Base-by-base conservation (phyloP, 2,113 vertebrate species). In the Chascanopsetta lugubris region DNA sequence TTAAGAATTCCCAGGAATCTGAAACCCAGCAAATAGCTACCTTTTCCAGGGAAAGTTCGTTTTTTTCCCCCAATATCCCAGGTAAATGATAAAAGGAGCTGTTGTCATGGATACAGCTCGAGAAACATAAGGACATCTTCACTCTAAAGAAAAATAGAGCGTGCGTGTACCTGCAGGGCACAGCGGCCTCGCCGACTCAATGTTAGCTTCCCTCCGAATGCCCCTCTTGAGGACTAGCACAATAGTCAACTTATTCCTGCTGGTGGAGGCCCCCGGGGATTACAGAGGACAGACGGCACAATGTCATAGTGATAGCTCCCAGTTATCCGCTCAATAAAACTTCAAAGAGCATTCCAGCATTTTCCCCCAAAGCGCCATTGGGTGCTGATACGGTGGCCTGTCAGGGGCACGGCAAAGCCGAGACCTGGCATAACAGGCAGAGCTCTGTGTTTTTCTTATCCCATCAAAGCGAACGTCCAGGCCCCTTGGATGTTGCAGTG, bases 271-370 rank as follows among this genome's bases (percentile, higher is more conserved):
- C 57, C n/a, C 42, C 5, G 3, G 67, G 81, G 74, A 74, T 86
- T 82, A 85, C 64, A 70, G 50, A 63, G 77, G 77, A 83, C 72
- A 70, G 63, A 64, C 81, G 54, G 60, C 79, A 75, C 69, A 77
- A 75, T 78, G 85, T 77, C 61, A 65, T 29, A 72, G 51, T 46
- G 84, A 89, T 77, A 84, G 79, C 63, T 59, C 59, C 24, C 73
- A 79, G 80, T 85, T 90, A 87, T 90, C 87, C 60, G 43, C 83
- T 86, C 80, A 83, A 87, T 87, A 87, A 82, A 89, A 86, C 84
- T 87, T 90, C 87, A 91, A 88, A 90, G 87, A 60, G 60, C 81
- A 89, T 91, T 91, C 85, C 59, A 70, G 82, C 65, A 47, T 73
- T 81, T 75, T 27, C 75, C 53, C 7, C 53, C 7, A 15, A 64